phyloP scores from a whole-genome alignment of 2,113 vertebrate species.

The Pygoscelis adeliae region DNA sequence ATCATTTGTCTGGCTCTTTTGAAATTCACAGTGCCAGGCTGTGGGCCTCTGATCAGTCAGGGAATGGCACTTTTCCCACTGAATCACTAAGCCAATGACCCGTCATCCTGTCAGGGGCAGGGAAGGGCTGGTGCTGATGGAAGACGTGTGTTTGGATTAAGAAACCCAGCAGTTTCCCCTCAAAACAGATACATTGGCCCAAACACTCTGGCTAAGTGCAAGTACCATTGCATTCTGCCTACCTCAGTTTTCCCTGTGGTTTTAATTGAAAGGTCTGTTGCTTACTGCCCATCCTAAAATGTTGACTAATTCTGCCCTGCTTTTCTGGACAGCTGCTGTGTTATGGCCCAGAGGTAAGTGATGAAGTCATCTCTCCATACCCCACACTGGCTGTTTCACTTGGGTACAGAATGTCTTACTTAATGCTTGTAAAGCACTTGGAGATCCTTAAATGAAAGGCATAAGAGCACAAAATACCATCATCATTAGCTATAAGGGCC shows the following conservation, averaged over 20 bases:
- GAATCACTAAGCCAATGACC: background rate
- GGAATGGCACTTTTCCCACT: background rate
- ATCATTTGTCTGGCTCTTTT: background rate
- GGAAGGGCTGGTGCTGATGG: background rate
- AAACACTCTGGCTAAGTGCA: background rate
- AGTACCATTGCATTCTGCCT: background rate
- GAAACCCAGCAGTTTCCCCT: background rate
- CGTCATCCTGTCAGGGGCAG: background rate
- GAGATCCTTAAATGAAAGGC: conserved; percentile 42
- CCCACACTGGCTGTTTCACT: background rate
- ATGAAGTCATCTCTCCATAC: background rate
- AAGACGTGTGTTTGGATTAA: background rate
- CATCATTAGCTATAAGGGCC: background rate
- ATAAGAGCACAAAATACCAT: conserved; percentile 1
- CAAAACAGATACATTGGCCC: background rate
- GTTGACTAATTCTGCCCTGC: background rate
- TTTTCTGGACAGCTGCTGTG: background rate
- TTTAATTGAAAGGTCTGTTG: conserved; percentile 20
- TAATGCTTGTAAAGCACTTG: background rate
- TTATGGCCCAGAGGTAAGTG: background rate
- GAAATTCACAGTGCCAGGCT: background rate
- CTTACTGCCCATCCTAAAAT: background rate
- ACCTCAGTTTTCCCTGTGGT: background rate
- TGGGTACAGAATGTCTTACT: background rate
- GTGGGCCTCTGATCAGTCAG: background rate